These are phyloP conservation scores for Camponotus pennsylvanicus DNA, from an alignment of 1,140 invertebrate species.

Conservation along the genomic window DNA sequence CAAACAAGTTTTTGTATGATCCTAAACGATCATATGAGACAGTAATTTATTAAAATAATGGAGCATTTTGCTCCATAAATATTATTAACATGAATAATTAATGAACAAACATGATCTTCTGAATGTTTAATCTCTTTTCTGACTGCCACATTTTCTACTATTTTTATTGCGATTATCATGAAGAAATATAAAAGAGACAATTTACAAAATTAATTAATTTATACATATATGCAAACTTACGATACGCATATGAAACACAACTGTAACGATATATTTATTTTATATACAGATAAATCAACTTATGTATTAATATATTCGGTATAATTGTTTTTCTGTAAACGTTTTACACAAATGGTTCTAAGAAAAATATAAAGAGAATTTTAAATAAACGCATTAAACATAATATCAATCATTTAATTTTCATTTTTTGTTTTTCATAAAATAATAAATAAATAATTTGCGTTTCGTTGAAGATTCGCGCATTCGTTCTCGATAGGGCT, in stretches of 20 bases:
- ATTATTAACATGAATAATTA: slow-evolving; percentile 20
- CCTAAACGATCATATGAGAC: neutral
- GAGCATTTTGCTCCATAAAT: neutral
- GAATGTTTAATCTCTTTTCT: neutral
- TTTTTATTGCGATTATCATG: neutral
- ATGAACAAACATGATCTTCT: neutral
- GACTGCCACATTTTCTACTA: neutral
- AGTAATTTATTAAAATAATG: slow-evolving; percentile 16
- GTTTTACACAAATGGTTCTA: neutral
- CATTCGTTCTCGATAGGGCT: slow-evolving; percentile 21
- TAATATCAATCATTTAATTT: neutral
- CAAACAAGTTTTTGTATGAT: neutral
- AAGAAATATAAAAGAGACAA: neutral
- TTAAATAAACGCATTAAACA: slow-evolving; percentile 12
- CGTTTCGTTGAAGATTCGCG: neutral
- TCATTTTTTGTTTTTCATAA: neutral
- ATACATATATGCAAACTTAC: neutral
- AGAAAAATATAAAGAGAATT: neutral
- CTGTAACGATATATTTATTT: no score
- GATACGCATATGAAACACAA: no score
- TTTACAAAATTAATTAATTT: neutral
- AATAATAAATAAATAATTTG: neutral
- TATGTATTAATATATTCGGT: neutral
- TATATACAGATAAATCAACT: no score
- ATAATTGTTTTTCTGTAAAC: neutral